These are phyloP conservation scores for Eurytoma adleriae DNA, from an alignment of 2,888 invertebrate genomes.

Conservation along the genomic window DNA sequence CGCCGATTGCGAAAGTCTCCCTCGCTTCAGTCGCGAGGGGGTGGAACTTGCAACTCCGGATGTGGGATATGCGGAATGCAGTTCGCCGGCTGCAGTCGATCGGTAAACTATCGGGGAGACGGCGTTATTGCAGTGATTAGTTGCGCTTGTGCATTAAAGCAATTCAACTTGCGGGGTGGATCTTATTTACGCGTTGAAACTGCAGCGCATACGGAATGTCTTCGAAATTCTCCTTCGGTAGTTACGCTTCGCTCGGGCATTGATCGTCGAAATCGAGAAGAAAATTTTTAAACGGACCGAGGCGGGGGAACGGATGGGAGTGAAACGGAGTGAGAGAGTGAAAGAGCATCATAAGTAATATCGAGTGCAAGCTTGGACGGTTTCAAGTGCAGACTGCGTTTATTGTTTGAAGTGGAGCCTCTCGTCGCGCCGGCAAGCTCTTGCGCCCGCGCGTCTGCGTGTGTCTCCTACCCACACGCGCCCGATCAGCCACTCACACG, in stretches of 20 bases:
- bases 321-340: neutral
- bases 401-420: constrained; percentile 37
- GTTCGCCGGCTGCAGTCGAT: too few species aligned
- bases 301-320: neutral
- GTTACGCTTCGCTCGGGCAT: too few species aligned
- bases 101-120: neutral
- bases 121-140: neutral
- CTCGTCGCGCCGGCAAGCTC: constrained; percentile 1
- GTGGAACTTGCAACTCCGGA: too few species aligned
- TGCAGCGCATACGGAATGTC: too few species aligned
- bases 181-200: too few species aligned
- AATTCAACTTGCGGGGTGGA: too few species aligned
- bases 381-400: constrained; percentile 32
- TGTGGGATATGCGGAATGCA: too few species aligned
- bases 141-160: too few species aligned
- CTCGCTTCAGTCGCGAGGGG: too few species aligned
- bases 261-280: neutral
- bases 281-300: neutral
- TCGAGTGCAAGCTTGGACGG: constrained; percentile 11
- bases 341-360: constrained; percentile 16
- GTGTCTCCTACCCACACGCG: neutral
- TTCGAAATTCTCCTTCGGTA: too few species aligned
- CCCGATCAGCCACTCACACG: neutral
- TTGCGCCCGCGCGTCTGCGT: neutral
- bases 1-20: constrained; percentile 5